Percentiles rank a stretch among this genome's conserved stretches.
Evolutionary conservation across 1,140 invertebrate species (phyloP).

Genomic region (Melanaphis sacchari): DNA sequence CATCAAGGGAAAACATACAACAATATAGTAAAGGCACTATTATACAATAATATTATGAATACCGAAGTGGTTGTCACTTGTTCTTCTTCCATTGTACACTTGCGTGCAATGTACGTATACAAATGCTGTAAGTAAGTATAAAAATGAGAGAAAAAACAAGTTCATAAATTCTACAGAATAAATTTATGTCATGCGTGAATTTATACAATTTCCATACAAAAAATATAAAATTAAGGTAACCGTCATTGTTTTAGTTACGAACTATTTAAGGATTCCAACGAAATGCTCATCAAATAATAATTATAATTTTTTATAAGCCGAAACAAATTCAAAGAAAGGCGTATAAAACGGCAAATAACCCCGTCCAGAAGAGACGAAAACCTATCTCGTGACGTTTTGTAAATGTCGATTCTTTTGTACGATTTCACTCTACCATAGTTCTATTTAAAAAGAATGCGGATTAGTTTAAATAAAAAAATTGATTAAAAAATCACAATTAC

Average conservation of each 20-base stretch:
- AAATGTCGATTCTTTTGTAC: background rate
- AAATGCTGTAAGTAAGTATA: background rate
- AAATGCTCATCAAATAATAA: background rate
- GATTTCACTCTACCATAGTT: background rate
- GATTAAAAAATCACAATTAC: background rate
- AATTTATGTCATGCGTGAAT: background rate
- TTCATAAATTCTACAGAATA: background rate
- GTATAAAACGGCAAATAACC: background rate
- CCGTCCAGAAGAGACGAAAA: background rate
- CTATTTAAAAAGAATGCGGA: background rate
- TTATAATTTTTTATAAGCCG: background rate
- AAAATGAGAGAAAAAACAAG: background rate
- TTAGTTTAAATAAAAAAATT: background rate
- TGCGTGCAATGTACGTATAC: background rate
- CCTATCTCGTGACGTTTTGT: background rate
- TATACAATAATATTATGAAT: background rate
- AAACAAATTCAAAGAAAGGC: background rate
- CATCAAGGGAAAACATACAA: conserved; percentile 13
- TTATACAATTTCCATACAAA: background rate
- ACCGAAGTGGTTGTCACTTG: background rate
- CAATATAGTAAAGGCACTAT: background rate
- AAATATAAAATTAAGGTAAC: background rate
- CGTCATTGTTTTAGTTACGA: background rate
- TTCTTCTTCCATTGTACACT: background rate
- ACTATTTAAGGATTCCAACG: background rate